phyloP scores from a whole-genome alignment of 2,888 invertebrate genomes.

The Bruchidius siliquastri region DNA sequence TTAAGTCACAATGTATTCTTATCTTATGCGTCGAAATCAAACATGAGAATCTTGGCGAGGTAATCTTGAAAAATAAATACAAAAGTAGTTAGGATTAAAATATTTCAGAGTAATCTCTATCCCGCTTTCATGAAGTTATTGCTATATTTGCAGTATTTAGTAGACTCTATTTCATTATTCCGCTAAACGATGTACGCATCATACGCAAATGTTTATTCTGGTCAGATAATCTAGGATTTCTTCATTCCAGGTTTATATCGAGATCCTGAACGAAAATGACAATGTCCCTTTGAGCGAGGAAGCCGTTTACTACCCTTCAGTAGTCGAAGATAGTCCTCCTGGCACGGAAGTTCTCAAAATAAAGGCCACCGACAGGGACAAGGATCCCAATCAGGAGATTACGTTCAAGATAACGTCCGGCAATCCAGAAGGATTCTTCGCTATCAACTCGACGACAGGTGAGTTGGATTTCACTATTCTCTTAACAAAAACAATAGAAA shows the following conservation, averaged over 20 bases:
- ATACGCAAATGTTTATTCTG: too few relatives aligned
- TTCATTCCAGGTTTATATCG: conserved; percentile 64
- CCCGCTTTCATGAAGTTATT: too few relatives aligned
- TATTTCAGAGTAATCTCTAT: too few relatives aligned
- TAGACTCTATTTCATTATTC: too few relatives aligned
- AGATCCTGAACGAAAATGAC: conserved; percentile 91
- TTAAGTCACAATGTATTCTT: too few relatives aligned
- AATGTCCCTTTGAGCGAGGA: conserved; percentile 85
- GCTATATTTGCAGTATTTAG: too few relatives aligned
- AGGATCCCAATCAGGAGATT: conserved; percentile 60
- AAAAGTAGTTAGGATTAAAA: too few relatives aligned
- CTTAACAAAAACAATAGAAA: too few relatives aligned
- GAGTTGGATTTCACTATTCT: conserved; percentile 30
- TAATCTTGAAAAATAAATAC: too few relatives aligned
- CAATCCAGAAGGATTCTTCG: conserved; percentile 87
- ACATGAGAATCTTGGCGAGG: too few relatives aligned
- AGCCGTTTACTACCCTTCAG: conserved; percentile 78
- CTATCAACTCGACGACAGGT: conserved; percentile 81
- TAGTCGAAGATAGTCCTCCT: conserved; percentile 74
- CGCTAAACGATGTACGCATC: too few relatives aligned
- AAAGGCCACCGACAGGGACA: conserved; percentile 75
- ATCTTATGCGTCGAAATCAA: too few relatives aligned
- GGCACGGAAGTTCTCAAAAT: conserved; percentile 71
- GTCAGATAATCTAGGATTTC: background rate
- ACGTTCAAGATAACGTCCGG: conserved; percentile 84